Conservation (phyloP, 2,113 vertebrate genomes). For the Galbula dea region DNA sequence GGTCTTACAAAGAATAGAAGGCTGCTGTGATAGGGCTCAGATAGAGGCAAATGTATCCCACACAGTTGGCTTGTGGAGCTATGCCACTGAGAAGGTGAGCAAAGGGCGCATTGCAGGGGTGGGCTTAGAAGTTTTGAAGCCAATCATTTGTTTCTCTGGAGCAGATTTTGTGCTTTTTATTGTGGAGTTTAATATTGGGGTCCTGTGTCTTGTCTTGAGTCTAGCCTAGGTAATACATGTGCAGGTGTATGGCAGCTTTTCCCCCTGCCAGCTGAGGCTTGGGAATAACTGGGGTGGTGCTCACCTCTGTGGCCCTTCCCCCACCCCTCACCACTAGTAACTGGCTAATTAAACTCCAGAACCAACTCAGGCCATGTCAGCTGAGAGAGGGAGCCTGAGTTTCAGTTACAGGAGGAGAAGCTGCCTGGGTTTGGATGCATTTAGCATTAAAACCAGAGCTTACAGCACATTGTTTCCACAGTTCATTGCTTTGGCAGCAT, state of each 20-base stretch:
- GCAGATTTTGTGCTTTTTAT: neutral
- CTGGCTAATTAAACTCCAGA: neutral
- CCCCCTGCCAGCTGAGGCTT: neutral
- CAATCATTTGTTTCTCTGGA: neutral
- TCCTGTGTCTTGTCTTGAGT: neutral
- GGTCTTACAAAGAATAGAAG: conserved; percentile 95
- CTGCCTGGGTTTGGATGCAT: neutral
- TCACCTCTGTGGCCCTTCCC: neutral
- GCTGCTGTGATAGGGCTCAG: conserved; percentile 89
- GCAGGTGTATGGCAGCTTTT: neutral
- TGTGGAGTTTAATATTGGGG: neutral
- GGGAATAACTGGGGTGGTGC: neutral
- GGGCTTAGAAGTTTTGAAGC: neutral
- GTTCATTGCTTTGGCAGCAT: neutral
- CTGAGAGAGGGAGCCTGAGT: neutral
- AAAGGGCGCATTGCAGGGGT: neutral
- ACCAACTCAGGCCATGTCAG: neutral
- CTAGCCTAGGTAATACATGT: neutral
- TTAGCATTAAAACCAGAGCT: neutral
- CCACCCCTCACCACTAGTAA: neutral
- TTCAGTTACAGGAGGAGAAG: neutral
- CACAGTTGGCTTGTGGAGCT: conserved; percentile 94
- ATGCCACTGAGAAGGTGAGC: conserved; percentile 93
- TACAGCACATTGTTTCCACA: neutral
- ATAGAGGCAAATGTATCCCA: conserved; percentile 90